phyloP scores from a whole-genome alignment of 2,113 vertebrate genomes.

The Megalops atlanticus region DNA sequence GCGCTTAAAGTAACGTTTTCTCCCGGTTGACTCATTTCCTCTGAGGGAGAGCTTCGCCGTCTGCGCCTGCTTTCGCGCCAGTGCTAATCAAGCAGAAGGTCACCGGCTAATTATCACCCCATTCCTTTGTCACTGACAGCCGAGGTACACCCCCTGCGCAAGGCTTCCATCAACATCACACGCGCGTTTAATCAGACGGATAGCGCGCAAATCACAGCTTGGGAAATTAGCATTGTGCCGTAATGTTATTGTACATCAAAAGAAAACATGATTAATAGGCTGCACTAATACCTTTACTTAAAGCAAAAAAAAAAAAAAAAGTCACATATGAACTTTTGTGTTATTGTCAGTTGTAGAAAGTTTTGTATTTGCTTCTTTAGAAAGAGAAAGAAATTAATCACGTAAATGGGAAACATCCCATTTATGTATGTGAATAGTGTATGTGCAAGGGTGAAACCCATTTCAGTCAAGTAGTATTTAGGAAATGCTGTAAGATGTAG shows the following conservation, averaged over 20 bases:
- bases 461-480: too few species aligned
- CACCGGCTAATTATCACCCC: slow-evolving; percentile 69
- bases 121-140: slow-evolving; percentile 48
- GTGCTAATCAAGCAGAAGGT: slow-evolving; percentile 71
- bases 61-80: slow-evolving; percentile 26
- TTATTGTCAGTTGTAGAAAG: too few species aligned
- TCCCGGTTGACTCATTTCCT: slow-evolving; percentile 48
- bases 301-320: background rate
- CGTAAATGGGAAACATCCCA: too few species aligned
- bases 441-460: too few species aligned
- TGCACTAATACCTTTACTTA: background rate
- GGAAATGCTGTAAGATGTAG: too few species aligned
- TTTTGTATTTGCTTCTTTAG: too few species aligned
- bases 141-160: slow-evolving; percentile 17
- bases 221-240: background rate
- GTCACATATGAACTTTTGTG: too few species aligned
- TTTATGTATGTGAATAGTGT: too few species aligned
- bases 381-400: too few species aligned
- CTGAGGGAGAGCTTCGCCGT: slow-evolving; percentile 53
- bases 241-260: background rate
- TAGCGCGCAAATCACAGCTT: too few species aligned
- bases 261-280: background rate
- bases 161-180: background rate
- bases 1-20: slow-evolving; percentile 68
- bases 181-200: too few species aligned